Percentiles rank a stretch among this genome's conserved stretches.
Conservation (phyloP, 92 coral and sea anemone genomes). For the Zoanthus solanderi region DNA sequence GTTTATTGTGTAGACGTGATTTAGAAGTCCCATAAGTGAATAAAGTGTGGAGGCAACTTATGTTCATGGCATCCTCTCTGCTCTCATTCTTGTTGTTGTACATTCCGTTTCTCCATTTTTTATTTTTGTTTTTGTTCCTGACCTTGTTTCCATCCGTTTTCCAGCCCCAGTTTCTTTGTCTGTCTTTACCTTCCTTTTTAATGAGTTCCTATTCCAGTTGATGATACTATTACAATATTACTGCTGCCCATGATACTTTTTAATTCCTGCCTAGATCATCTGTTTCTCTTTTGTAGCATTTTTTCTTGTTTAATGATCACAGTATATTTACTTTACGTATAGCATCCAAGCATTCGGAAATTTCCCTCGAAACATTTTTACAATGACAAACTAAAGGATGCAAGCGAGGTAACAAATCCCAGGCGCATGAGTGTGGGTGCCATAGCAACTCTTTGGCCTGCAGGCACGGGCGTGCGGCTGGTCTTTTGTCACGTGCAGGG, state of each 20-base stretch:
- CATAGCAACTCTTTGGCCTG: constrained; percentile 80
- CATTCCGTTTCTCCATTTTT: neutral
- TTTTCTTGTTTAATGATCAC: neutral
- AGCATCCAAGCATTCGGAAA: constrained; percentile 86
- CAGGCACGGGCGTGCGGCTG: constrained; percentile 62
- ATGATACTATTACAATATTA: too few species aligned
- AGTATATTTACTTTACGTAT: neutral
- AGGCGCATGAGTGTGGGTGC: constrained; percentile 33
- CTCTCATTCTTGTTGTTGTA: too few species aligned
- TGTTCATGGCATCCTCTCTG: neutral
- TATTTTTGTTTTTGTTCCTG: neutral
- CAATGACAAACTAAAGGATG: constrained; percentile 60
- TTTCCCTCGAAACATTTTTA: constrained; percentile 79
- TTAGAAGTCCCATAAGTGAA: too few species aligned
- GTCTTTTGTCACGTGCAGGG: constrained; percentile 87
- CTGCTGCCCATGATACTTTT: too few species aligned
- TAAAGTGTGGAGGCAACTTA: too few species aligned
- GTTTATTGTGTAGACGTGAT: too few species aligned
- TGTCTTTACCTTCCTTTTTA: too few species aligned
- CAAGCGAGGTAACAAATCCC: constrained; percentile 62
- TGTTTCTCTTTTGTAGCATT: neutral
- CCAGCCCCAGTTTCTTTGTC: neutral
- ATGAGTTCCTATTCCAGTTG: neutral
- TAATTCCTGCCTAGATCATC: too few species aligned
- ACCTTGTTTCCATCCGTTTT: neutral